Base-by-base conservation (phyloP, 2,113 vertebrate genomes). In the Zapornia atra region DNA sequence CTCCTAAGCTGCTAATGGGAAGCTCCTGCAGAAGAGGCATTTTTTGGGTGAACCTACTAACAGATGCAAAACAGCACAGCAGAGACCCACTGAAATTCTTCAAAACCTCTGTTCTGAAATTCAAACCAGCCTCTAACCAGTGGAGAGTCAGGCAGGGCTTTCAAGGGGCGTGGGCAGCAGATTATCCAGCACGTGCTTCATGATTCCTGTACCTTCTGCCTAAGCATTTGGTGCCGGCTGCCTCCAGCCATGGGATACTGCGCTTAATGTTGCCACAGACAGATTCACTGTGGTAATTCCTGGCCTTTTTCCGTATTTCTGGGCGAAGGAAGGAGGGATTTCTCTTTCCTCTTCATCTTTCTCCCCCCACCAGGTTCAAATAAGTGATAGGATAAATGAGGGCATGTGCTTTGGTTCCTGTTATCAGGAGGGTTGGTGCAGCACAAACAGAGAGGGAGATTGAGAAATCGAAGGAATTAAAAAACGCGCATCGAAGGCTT, bases 1-100 rank as follows among this genome's bases (percentile, higher is more conserved):
- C 31, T 85, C 24, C 84, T 96, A 80, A 91, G 54, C 53, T 94
- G 86, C 75, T 95, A 92, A 94, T 89, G 57, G 0, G 7, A 84
- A 61, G 73, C 51, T 94, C 57, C n/a, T 48, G 77, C 73, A 90
- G 68, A 93, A 92, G 69, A 90, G 48, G 34, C 29, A 25, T 89
- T 92, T 94, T 94, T 92, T 25, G 60, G 42, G 70, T 61, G 66
- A 84, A 60, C 82, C 78, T 77, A 77, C 63, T 95, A 88, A 82
- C 78, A 85, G 77, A 88, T 36, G 40, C 63, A 70, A 92, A 96
- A 51, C 38, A 89, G 75, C 80, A 65, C n/a, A 65, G 59, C 88
- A 85, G 92, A 94, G 92, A 94, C 50, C 91, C 91, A 91, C 86
- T 79, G 86, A 95, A 86, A 94, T 96, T 91, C 83, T 77, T 95